Base-by-base conservation (phyloP, 2,797 vertebrate species). In the Peromyscus attwateri region DNA sequence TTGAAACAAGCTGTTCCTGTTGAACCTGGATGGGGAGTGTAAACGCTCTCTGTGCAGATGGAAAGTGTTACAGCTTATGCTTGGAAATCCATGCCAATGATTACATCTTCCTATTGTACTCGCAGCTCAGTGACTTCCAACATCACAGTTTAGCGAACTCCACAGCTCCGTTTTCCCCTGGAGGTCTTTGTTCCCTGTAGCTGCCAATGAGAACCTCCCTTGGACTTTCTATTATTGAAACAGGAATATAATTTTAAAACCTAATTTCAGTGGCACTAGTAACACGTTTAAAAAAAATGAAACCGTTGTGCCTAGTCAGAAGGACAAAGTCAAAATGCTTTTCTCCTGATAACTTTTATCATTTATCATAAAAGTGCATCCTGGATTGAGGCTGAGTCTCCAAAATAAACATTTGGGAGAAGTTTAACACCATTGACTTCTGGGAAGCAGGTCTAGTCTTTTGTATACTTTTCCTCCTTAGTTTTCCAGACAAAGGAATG, bases 401-500 rank as follows among this genome's bases (percentile, higher is more conserved):
- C 77, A 95, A 89, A 89, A 90, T 85, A 94, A 97, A 96, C 60
- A 70, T 82, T 34, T 70, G 87, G 52, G 57, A 52, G 40, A 81
- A 68, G 89, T 89, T 89, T 73, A 71, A 71, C 66, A 34, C 92
- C 75, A 49, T 91, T 89, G 29, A 31, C 64, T 84, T 89, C 13
- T 81, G 87, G 92, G 93, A 97, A 96, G 75, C 37, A 43, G 60
- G 60, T 91, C 95, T 73, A 57, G 81, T 75, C 68, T 93, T 93
- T 89, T 89, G 46, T 94, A 84, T 89, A 75, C 66, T 94, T 95
- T 91, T 89, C 57, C 43, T 14, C 37, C 89, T 84, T 87, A 46
- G 40, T 95, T 97, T 95, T 97, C 79, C 93, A 95, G 89, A 97
- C 92, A 87, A 89, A 97, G 71, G 66, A 97, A 95, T 62, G 83